Percentiles rank a stretch among this genome's conserved stretches.
phyloP scores from a whole-genome alignment of 2,113 vertebrate genomes.

The Callospermophilus lateralis region DNA sequence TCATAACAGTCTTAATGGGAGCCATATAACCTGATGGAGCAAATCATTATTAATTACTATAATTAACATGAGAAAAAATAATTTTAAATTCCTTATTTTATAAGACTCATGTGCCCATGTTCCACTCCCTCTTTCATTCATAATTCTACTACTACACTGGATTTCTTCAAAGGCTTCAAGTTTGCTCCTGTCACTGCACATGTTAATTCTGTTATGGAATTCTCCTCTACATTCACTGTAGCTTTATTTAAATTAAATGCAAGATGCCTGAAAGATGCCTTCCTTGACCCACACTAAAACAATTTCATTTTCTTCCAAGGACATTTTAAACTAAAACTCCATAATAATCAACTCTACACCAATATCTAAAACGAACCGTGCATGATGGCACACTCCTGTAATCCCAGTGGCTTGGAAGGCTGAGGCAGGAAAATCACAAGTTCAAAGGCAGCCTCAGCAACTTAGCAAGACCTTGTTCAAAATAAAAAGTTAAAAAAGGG shows the following conservation, averaged over 20 bases:
- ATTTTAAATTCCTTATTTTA: background rate
- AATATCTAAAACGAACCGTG: background rate
- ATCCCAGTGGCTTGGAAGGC: background rate
- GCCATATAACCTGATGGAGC: background rate
- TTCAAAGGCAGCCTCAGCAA: background rate
- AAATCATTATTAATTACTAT: background rate
- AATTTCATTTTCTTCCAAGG: background rate
- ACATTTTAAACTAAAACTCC: constrained; percentile 39
- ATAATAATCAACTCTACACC: background rate
- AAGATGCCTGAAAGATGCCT: background rate
- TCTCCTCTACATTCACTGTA: background rate
- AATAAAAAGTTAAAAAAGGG: background rate
- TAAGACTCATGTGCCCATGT: background rate
- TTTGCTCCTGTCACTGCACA: background rate
- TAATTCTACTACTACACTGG: background rate
- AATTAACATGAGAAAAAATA: background rate
- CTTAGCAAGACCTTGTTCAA: background rate
- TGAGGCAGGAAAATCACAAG: background rate
- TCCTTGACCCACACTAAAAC: background rate
- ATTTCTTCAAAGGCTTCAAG: background rate
- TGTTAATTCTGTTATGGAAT: constrained; percentile 7
- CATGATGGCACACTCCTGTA: background rate
- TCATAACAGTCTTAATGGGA: background rate
- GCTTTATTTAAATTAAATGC: background rate
- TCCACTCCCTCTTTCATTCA: background rate